Evolutionary conservation across 2,113 vertebrate species (phyloP).

Genomic region (Crocuta crocuta): DNA sequence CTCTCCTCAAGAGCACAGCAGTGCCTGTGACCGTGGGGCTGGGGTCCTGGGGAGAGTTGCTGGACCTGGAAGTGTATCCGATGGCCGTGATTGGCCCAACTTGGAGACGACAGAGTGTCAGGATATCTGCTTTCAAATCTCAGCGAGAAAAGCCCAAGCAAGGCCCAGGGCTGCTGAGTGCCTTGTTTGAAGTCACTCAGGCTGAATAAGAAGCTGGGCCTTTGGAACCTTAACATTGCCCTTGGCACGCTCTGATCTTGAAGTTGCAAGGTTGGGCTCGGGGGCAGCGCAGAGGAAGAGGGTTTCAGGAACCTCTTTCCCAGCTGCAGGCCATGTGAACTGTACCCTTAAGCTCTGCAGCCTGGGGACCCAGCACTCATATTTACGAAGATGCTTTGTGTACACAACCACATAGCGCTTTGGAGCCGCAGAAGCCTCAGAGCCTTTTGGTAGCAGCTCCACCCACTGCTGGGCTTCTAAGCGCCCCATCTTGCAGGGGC

Average conservation of each 20-base stretch:
- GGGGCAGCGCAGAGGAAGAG: background rate
- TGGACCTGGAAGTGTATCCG: background rate
- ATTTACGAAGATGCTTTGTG: background rate
- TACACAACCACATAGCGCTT: rapidly evolving
- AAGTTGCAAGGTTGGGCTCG: background rate
- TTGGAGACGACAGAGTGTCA: background rate
- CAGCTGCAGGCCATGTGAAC: background rate
- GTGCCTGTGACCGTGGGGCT: background rate
- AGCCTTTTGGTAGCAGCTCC: background rate
- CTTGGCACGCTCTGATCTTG: background rate
- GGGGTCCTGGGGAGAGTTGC: background rate
- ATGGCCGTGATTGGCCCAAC: too few relatives aligned
- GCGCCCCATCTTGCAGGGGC: background rate
- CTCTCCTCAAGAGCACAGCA: background rate
- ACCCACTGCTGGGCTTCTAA: background rate
- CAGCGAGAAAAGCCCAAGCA: background rate
- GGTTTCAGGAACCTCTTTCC: background rate
- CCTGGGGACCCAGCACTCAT: background rate
- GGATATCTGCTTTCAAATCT: background rate
- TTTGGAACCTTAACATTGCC: background rate
- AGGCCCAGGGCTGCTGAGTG: background rate
- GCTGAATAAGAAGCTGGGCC: background rate
- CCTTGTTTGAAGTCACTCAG: background rate
- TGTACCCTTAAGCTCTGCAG: background rate
- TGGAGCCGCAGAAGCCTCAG: background rate